Evolutionary conservation across 2,888 invertebrate genomes (phyloP).

Genomic region (Epirrhoe tristata): DNA sequence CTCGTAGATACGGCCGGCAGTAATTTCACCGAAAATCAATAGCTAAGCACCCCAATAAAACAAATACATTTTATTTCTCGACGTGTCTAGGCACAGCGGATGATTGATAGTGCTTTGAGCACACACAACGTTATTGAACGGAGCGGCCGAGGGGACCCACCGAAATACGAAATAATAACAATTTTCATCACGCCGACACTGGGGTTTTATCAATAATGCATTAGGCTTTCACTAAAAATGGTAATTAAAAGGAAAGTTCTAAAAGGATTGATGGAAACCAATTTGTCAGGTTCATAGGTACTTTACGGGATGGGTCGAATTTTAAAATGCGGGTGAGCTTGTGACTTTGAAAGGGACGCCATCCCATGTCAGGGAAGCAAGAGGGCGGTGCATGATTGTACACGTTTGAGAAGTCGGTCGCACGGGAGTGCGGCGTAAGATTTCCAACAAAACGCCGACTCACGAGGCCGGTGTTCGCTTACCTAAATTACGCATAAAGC

Average conservation of each 20-base stretch:
- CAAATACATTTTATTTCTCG: slow-evolving; percentile 77
- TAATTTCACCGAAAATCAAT: slow-evolving; percentile 76
- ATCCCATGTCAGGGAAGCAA: slow-evolving; percentile 33
- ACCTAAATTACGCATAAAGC: slow-evolving; percentile 83
- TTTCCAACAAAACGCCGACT: slow-evolving; percentile 75
- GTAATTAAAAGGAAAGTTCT: slow-evolving; percentile 50
- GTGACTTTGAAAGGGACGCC: slow-evolving; percentile 30
- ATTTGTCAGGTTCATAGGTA: slow-evolving; percentile 40
- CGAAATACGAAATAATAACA: slow-evolving; percentile 64
- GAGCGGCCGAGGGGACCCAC: slow-evolving; percentile 59
- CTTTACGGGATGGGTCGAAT: slow-evolving; percentile 28
- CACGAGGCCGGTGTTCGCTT: slow-evolving; percentile 79
- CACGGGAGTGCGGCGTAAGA: slow-evolving; percentile 61
- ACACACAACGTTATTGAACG: slow-evolving; percentile 77
- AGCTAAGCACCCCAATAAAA: slow-evolving; percentile 69
- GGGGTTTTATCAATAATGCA: slow-evolving; percentile 62
- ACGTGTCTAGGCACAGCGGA: slow-evolving; percentile 69
- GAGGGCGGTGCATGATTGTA: slow-evolving; percentile 62
- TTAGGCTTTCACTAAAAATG: slow-evolving; percentile 54
- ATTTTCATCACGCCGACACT: slow-evolving; percentile 55
- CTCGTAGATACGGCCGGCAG: slow-evolving; percentile 54
- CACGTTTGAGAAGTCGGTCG: slow-evolving; percentile 51
- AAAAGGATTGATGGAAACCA: slow-evolving; percentile 48
- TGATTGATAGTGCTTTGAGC: slow-evolving; percentile 82
- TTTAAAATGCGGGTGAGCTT: slow-evolving; percentile 36